Percentiles rank a stretch among this genome's conserved stretches.
Conservation (phyloP, 2,888 invertebrate genomes). For the Colletes collaris region DNA sequence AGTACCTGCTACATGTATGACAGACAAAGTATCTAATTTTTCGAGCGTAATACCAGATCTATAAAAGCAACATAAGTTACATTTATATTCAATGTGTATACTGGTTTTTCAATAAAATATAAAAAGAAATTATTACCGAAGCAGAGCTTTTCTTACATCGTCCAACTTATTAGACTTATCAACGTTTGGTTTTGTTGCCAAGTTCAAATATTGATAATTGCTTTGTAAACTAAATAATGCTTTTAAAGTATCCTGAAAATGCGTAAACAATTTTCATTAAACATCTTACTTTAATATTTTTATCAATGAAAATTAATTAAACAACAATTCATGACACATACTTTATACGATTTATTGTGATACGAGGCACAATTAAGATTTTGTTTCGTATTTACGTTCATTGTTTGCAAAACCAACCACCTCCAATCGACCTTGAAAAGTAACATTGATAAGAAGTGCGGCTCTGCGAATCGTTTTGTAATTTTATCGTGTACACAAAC, state of each 20-base stretch:
- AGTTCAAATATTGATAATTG: constrained; percentile 86
- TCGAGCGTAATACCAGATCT: constrained; percentile 87
- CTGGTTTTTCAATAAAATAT: constrained; percentile 42
- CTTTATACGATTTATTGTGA: constrained; percentile 11
- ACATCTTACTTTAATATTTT: background rate
- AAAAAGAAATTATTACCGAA: constrained; percentile 76
- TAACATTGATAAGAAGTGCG: too few relatives aligned
- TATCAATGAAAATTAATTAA: background rate
- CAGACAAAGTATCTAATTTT: constrained; percentile 89
- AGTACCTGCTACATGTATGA: constrained; percentile 98
- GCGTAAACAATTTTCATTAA: constrained; percentile 1
- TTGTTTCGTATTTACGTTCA: constrained; percentile 14
- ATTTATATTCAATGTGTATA: constrained; percentile 10
- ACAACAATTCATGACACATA: background rate
- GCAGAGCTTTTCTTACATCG: constrained; percentile 86
- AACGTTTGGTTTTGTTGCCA: constrained; percentile 51
- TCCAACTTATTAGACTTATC: constrained; percentile 79
- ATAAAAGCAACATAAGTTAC: constrained; percentile 54
- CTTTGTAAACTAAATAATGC: constrained; percentile 89
- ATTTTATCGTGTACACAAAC: too few relatives aligned
- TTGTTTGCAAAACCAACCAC: background rate
- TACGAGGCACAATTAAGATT: background rate
- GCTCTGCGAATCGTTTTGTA: too few relatives aligned
- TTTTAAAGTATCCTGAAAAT: constrained; percentile 87
- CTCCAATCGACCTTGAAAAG: background rate